These are phyloP conservation scores for Lottia gigantea DNA, from an alignment of 2,888 invertebrate genomes.

Conservation along the genomic window DNA sequence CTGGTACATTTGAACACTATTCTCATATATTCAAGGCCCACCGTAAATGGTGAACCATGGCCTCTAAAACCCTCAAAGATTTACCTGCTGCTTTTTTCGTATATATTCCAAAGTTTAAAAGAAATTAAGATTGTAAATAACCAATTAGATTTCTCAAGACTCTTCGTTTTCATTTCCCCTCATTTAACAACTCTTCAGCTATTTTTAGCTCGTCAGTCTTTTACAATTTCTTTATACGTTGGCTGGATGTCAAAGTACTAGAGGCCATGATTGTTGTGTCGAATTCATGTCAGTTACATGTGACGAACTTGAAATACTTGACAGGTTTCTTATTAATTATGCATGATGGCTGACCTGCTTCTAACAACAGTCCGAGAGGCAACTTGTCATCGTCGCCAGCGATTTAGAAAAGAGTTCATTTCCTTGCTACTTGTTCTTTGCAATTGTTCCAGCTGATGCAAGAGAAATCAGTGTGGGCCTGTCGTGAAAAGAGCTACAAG, in stretches of 20 bases:
- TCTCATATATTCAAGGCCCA: too few species aligned
- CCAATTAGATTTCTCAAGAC: too few species aligned
- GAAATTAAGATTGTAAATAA: too few species aligned
- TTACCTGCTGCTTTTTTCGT: too few species aligned
- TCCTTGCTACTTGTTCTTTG: not conserved
- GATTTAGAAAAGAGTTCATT: not conserved
- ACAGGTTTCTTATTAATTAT: conserved; percentile 5
- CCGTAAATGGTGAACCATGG: too few species aligned
- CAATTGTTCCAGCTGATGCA: not conserved
- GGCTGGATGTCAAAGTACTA: not conserved
- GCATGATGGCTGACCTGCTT: conserved; percentile 1
- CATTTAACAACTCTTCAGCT: too few species aligned
- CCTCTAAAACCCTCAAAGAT: too few species aligned
- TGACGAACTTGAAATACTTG: conserved; percentile 8
- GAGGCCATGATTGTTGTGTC: conserved; percentile 4
- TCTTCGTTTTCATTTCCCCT: too few species aligned
- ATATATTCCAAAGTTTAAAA: too few species aligned
- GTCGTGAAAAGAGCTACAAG: not conserved
- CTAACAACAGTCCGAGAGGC: not conserved
- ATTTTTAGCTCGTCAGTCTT: not conserved
- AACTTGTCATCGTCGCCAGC: not conserved
- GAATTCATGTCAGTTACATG: conserved; percentile 4
- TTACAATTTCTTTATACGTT: not conserved
- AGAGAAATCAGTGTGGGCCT: not conserved
- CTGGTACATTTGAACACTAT: too few species aligned